A percentile compares a stretch with the other conserved stretches of the same genome.
Conservation (phyloP, 2,113 vertebrate species). For the Puma concolor region DNA sequence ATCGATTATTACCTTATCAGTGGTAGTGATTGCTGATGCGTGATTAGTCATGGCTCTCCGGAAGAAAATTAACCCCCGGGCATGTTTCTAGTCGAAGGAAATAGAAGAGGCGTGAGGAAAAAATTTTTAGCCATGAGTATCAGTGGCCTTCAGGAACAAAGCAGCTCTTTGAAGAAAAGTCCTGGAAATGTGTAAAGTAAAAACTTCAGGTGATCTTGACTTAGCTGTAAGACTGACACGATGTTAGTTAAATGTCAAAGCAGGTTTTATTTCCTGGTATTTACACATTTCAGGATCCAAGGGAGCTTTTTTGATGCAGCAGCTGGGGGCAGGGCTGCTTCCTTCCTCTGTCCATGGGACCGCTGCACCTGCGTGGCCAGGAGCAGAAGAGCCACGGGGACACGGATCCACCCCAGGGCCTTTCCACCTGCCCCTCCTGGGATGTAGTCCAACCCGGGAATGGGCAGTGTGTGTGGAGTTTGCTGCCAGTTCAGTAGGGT, state of each 20-base stretch:
- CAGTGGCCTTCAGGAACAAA: background rate
- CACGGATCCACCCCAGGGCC: accelerated
- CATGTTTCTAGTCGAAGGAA: background rate
- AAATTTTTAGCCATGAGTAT: background rate
- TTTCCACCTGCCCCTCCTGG: background rate
- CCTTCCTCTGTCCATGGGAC: background rate
- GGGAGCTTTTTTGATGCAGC: background rate
- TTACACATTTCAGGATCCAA: background rate
- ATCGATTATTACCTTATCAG: accelerated
- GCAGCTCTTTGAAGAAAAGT: background rate
- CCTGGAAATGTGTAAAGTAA: background rate
- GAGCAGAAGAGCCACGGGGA: background rate
- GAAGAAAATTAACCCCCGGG: background rate
- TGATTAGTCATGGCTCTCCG: background rate
- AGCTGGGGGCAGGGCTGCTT: background rate
- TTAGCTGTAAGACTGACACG: background rate
- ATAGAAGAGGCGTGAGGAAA: accelerated
- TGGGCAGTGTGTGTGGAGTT: no score
- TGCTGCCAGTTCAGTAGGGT: no score
- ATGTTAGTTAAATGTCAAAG: background rate
- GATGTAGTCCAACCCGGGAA: accelerated
- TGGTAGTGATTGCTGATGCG: no score
- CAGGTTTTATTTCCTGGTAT: background rate
- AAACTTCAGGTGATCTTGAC: no score
- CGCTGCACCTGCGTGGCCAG: no score